These are phyloP conservation scores for Listronotus oregonensis DNA, from an alignment of 1,140 invertebrate genomes.

Conservation along the genomic window DNA sequence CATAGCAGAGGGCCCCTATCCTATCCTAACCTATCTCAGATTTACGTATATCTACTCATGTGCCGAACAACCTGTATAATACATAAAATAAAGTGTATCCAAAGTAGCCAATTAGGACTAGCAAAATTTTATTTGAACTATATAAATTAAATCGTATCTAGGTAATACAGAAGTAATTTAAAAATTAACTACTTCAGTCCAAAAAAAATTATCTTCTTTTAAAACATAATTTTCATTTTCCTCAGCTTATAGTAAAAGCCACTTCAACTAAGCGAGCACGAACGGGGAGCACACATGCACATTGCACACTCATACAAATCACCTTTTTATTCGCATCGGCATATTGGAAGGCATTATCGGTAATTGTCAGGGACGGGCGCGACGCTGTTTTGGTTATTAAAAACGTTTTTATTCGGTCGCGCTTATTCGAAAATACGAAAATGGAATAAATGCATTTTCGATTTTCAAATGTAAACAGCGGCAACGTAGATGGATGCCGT, in stretches of 20 bases:
- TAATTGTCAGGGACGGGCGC: constrained; percentile 11
- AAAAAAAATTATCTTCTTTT: too few relatives aligned
- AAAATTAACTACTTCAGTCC: too few relatives aligned
- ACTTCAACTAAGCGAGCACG: neutral
- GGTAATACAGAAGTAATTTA: too few relatives aligned
- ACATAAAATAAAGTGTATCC: too few relatives aligned
- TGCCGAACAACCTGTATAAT: too few relatives aligned
- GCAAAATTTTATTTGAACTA: too few relatives aligned
- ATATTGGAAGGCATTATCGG: constrained; percentile 16
- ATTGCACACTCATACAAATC: constrained; percentile 8
- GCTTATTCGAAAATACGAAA: constrained; percentile 18
- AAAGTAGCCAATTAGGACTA: too few relatives aligned
- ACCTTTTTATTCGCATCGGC: constrained; percentile 9
- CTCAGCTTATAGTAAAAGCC: neutral
- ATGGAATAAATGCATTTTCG: constrained; percentile 12
- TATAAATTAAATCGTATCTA: too few relatives aligned
- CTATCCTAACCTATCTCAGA: too few relatives aligned
- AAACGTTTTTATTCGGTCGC: constrained; percentile 6
- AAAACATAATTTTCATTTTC: too few relatives aligned
- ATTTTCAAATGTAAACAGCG: constrained; percentile 18
- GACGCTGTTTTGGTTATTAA: constrained; percentile 13
- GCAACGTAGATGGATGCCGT: constrained; percentile 4
- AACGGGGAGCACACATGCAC: neutral
- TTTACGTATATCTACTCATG: too few relatives aligned
- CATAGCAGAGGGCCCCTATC: too few relatives aligned